phyloP scores from a whole-genome alignment of 2,113 vertebrate genomes.

The Peucedramus taeniatus region DNA sequence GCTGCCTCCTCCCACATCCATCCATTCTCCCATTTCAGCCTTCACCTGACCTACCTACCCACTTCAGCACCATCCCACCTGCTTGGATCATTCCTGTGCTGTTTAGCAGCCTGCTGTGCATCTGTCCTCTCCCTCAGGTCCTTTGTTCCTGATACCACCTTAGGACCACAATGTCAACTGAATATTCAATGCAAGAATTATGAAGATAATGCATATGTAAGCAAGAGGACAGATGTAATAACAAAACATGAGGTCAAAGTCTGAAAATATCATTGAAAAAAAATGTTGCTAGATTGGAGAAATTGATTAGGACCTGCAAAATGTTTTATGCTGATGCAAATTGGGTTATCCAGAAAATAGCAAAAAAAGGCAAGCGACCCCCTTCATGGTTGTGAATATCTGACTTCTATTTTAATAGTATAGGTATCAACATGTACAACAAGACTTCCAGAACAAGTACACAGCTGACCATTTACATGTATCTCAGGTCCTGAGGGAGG shows the following conservation, averaged over 20 bases:
- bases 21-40: background rate
- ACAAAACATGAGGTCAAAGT: background rate
- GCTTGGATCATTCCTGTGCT: fast-evolving
- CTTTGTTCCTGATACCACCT: background rate
- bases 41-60: background rate
- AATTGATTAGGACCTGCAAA: background rate
- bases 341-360: background rate
- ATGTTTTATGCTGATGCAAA: background rate
- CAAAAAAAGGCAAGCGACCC: background rate
- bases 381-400: background rate
- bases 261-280: background rate
- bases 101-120: background rate
- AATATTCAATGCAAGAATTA: background rate
- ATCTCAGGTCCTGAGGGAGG: background rate
- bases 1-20: background rate
- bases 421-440: background rate
- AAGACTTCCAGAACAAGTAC: background rate
- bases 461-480: background rate
- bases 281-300: background rate
- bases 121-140: background rate
- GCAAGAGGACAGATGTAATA: background rate
- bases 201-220: background rate
- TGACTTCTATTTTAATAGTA: background rate
- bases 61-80: background rate
- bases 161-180: background rate